Percentiles rank a stretch among this genome's conserved stretches.
Conservation (phyloP, 2,113 vertebrate species). For the Prionailurus bengalensis region DNA sequence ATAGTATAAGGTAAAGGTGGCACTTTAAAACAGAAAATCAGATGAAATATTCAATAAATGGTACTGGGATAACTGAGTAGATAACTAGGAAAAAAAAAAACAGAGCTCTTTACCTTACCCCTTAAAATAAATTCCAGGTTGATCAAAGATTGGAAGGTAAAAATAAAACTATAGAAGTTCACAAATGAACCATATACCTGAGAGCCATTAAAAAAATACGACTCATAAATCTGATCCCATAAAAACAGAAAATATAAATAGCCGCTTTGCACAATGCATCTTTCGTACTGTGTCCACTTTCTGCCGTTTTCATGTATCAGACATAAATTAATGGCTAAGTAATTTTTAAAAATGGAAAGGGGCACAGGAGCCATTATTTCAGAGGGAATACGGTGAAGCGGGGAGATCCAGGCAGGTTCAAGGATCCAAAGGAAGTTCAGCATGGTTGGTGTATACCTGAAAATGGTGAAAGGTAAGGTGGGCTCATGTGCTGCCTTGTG, state of each 20-base stretch:
- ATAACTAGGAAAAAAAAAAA: neutral
- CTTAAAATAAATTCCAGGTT: conserved; percentile 17
- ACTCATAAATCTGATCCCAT: neutral
- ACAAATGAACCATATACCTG: neutral
- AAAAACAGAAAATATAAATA: neutral
- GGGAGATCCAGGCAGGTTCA: neutral
- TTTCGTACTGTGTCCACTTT: neutral
- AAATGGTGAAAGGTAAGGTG: neutral
- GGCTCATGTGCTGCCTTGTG: neutral
- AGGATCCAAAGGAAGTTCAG: neutral
- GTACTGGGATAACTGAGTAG: neutral
- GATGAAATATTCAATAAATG: neutral
- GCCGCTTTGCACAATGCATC: neutral
- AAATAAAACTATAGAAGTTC: neutral
- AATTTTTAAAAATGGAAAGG: neutral
- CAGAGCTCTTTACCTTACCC: neutral
- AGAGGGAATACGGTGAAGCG: neutral
- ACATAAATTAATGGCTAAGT: neutral
- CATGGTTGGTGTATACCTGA: neutral
- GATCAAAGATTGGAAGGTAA: conserved; percentile 11
- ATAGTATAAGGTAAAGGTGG: too few relatives aligned
- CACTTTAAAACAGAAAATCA: neutral
- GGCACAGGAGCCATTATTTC: neutral
- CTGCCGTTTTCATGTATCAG: neutral
- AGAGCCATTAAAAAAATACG: neutral